phyloP scores from a whole-genome alignment of 2,797 vertebrate genomes.

The Sparidentex hasta region DNA sequence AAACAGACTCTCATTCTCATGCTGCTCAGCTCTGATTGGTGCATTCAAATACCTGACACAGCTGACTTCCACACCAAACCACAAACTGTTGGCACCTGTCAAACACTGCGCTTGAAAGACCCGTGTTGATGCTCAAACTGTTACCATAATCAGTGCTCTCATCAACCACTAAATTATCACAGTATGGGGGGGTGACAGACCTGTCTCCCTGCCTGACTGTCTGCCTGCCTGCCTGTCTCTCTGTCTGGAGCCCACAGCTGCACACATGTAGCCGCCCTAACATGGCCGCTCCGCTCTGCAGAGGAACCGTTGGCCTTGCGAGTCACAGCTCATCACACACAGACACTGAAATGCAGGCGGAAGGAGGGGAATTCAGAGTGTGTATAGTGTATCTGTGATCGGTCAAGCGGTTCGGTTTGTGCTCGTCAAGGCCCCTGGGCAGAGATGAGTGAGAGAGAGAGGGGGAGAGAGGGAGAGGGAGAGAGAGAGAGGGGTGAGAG shows the following conservation, averaged over 20 bases:
- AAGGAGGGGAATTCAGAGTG: conserved; percentile 52
- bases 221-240: conserved; percentile 40
- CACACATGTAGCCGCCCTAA: conserved; percentile 66
- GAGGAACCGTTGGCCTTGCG: conserved; percentile 42
- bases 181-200: conserved; percentile 47
- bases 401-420: conserved; percentile 71
- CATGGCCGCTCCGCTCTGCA: conserved; percentile 60
- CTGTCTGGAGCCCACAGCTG: conserved; percentile 62
- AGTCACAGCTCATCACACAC: conserved; percentile 78
- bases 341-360: conserved; percentile 63
- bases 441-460: conserved; percentile 14
- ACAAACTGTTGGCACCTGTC: neutral
- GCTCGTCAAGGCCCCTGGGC: conserved; percentile 66
- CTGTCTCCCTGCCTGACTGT: conserved; percentile 35
- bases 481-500: conserved; percentile 48
- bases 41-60: neutral
- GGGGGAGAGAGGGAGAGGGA: conserved; percentile 11
- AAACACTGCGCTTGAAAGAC: neutral
- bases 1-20: neutral
- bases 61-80: neutral
- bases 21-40: conserved; percentile 1
- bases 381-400: conserved; percentile 63
- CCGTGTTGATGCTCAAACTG: neutral
- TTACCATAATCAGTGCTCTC: conserved; percentile 41
- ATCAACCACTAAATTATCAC: conserved; percentile 48